A percentile compares a stretch with the other conserved stretches of the same genome.
Conservation (phyloP, 2,797 vertebrate species). For the Falco concolor region DNA sequence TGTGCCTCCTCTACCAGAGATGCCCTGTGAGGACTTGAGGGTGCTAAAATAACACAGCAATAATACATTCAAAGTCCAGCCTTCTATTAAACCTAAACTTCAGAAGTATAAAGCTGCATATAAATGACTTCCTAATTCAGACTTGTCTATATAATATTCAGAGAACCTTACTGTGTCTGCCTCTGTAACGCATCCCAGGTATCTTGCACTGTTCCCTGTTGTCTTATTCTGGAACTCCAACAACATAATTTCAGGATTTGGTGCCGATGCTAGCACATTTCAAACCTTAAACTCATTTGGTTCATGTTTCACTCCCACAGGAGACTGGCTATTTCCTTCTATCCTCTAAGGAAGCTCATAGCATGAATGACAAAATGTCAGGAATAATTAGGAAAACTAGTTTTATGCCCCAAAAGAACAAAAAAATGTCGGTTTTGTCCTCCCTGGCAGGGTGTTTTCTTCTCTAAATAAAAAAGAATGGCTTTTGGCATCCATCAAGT, state of each 20-base stretch:
- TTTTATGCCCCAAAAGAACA: neutral
- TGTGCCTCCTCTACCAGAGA: neutral
- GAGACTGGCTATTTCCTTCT: neutral
- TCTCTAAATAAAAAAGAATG: neutral
- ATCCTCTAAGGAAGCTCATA: neutral
- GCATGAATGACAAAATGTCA: conserved; percentile 1
- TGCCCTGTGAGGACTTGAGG: neutral
- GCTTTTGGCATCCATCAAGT: neutral
- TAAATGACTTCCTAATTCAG: neutral
- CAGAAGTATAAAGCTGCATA: neutral
- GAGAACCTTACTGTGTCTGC: neutral
- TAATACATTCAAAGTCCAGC: neutral
- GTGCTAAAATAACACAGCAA: neutral
- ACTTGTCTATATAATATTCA: neutral
- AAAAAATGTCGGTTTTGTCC: neutral
- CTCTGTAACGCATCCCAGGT: neutral
- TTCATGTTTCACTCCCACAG: neutral
- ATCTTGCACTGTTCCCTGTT: neutral
- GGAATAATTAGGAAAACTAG: neutral
- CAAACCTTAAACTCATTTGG: neutral
- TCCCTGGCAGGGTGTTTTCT: neutral
- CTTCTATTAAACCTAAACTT: neutral
- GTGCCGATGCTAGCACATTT: neutral
- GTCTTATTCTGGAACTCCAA: neutral
- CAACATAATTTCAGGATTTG: neutral